A percentile compares a stretch with the other conserved stretches of the same genome.
These are phyloP conservation scores for Apodemus sylvaticus DNA, from an alignment of 2,113 vertebrate genomes.

Conservation along the genomic window DNA sequence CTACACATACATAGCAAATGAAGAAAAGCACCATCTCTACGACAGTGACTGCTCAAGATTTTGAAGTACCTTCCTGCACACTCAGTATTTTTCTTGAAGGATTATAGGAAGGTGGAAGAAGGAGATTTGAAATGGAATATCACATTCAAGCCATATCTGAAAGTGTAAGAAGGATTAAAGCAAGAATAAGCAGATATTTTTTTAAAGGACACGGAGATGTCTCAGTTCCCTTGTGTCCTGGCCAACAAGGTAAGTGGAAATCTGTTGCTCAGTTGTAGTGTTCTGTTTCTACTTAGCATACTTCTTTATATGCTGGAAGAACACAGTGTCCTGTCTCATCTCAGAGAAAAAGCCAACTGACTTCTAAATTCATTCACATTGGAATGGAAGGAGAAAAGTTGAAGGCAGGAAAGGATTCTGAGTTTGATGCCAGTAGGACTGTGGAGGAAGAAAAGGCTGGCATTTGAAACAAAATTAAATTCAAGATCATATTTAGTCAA, in stretches of 20 bases:
- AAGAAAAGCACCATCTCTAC: neutral
- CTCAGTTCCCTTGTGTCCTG: rapidly evolving
- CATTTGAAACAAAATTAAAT: neutral
- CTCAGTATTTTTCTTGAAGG: neutral
- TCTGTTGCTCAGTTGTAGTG: neutral
- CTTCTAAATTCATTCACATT: neutral
- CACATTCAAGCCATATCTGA: neutral
- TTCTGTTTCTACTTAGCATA: neutral
- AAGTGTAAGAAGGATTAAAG: neutral
- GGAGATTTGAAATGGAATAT: neutral
- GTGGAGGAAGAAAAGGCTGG: neutral
- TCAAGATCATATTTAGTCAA: neutral
- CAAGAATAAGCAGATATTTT: neutral
- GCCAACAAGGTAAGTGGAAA: too few relatives aligned
- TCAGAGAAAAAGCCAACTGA: neutral
- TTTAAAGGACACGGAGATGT: neutral
- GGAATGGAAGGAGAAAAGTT: neutral
- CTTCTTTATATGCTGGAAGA: neutral
- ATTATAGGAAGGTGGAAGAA: neutral
- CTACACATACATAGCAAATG: neutral
- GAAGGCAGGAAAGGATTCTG: neutral
- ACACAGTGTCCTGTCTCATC: neutral
- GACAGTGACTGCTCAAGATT: neutral
- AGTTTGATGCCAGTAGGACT: neutral
- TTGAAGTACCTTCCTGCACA: too few relatives aligned